Percentiles rank a stretch among this genome's conserved stretches.
Conservation (phyloP, 1,140 invertebrate species). For the Drosophila oshimai region DNA sequence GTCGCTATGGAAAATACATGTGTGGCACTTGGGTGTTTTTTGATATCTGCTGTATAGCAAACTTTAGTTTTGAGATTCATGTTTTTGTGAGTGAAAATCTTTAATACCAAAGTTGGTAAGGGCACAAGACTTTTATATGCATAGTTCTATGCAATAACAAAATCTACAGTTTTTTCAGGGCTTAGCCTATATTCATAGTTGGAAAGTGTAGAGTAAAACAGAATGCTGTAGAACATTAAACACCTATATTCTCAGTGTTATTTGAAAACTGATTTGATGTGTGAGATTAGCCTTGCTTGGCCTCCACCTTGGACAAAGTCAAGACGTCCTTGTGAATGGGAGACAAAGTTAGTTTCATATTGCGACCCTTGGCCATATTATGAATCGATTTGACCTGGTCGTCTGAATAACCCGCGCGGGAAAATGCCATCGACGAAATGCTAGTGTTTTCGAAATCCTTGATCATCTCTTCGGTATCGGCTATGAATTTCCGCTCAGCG, state of each 20-base stretch:
- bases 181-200: not conserved
- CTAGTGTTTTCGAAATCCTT: conserved; percentile 14
- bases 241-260: too few species aligned
- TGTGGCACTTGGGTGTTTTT: too few species aligned
- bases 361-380: conserved; percentile 9
- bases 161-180: not conserved
- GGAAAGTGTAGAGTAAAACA: too few species aligned
- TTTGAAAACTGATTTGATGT: not conserved
- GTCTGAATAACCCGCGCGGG: conserved; percentile 16
- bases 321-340: conserved; percentile 37
- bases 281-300: not conserved
- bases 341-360: conserved; percentile 41
- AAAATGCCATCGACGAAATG: not conserved
- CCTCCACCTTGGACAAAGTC: conserved; percentile 24
- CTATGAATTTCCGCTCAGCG: conserved; percentile 2
- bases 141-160: too few species aligned
- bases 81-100: not conserved
- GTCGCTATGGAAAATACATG: not conserved
- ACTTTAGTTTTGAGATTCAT: not conserved
- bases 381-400: conserved; percentile 22
- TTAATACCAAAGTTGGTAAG: not conserved
- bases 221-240: too few species aligned
- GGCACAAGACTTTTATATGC: too few species aligned
- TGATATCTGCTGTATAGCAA: too few species aligned
- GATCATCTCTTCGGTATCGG: conserved; percentile 24